Base-by-base conservation (phyloP, 2,888 invertebrate species). In the Apodemia hepburni region DNA sequence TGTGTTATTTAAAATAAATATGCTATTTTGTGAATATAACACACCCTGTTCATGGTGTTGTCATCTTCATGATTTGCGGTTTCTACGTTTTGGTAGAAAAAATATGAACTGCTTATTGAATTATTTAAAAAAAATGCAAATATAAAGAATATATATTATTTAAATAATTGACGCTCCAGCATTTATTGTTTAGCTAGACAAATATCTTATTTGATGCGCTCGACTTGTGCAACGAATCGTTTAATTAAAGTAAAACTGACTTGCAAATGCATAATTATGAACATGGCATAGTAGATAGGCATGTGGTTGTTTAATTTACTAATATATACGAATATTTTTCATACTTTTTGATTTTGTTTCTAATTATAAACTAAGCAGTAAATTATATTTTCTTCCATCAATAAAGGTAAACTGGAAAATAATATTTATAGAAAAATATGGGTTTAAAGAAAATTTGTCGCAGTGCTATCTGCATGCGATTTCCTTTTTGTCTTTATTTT, bases 1-100 rank as follows among this genome's bases (percentile, higher is more conserved):
- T n/a, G n/a, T n/a, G n/a, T 29, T 29, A 7, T n/a, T 58, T 57
- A 8, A 62, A 58, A 58, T 58, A 58, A 58, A 49, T 35, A 62
- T 58, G 29, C n/a, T n/a, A 22, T 57, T 54, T 54, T 15, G 54
- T 54, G 54, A 54, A 58, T 45, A 61, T 61, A 58, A 61, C 58
- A 58, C 27, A 11, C 29, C 9, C 35, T 62, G n/a, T 58, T 49
- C 29, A 60, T 45, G 18, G 42, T 49, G 49, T 60, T 33, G 29
- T 27, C 42, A 27, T 27, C n/a, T 18, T 51, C 22, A 51, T 35
- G 12, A 42, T 42, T 42, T 42, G 15, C 15, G 15, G 42, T 42
- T 42, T 42, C 42, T 42, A 42, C 42, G 5, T 54, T n/a, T 5
- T 45, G 45, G 45, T n/a, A 45, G 15, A 45, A 45, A 42, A 42